Evolutionary conservation across 2,888 invertebrate species (phyloP), one percentile per base, ranked within the genome.

Genomic region (Drosophila paranaensis): DNA sequence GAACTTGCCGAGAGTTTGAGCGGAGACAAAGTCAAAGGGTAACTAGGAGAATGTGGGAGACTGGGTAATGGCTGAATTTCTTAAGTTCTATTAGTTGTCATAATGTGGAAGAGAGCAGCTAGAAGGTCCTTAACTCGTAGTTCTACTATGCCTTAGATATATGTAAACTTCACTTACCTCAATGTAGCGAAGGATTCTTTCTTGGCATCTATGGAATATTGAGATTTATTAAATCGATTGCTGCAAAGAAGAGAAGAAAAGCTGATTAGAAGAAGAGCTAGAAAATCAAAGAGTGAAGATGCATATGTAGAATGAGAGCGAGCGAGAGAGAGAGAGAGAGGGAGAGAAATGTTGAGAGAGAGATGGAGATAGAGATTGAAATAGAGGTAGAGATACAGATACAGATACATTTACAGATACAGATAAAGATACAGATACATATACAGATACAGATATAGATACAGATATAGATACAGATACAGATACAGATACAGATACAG

Each of bases 201-300:
- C 39, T 40, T 54, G 54, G 27, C 27, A 39, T 54, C 40, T 42
- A 42, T 55, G 39, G 11, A 20, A 33, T 16, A 30, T 33, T 33
- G 43, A 35, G 35, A 33, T 33, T 56, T 30, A 27, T 40, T 8
- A 13, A 56, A 14, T 6, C 20, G 20, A 56, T 35, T 6, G 33
- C 56, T 56, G 33, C 3, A 56, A 56, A 25, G 39, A 10, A 14
- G 2, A 33, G 20, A 3, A 6, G 13, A 30, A 35, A 20, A 14
- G 1, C 0, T 27, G 20, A 42, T 42, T 56, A 33, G 27, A 9
- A 42, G 6, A 16, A 16, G 40, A 42, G 13, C 0, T 9, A 4
- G 27, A 11, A 6, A 25, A 37, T 33, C 8, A 8, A 33, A 33
- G 30, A 33, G 30, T 27, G 8, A 6, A 20, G 20, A 20, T 20